Conservation (phyloP, 2,113 vertebrate species). For the Trogon melanurus region DNA sequence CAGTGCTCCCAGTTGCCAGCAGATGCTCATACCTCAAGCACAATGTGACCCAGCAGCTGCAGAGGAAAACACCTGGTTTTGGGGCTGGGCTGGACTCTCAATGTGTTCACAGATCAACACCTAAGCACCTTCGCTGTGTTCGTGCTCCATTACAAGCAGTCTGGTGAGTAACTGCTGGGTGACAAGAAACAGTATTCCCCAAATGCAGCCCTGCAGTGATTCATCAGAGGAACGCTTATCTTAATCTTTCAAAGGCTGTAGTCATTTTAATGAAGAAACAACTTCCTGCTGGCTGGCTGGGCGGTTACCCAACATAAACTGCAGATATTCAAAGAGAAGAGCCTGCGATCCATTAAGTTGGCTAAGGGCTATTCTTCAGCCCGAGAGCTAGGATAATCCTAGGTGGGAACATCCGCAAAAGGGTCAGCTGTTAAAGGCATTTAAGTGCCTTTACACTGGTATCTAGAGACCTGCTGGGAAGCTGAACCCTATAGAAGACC, state of each 20-base stretch:
- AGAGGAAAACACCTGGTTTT: background rate
- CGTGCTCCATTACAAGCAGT: background rate
- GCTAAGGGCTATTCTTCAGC: slow-evolving; percentile 21
- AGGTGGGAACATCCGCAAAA: slow-evolving; percentile 45
- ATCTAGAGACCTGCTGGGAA: slow-evolving; percentile 40
- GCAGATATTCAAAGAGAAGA: background rate
- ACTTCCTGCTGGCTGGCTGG: slow-evolving; percentile 35
- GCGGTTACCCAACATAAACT: background rate
- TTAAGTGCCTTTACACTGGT: slow-evolving; percentile 36
- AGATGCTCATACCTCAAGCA: background rate
- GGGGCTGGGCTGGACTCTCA: background rate
- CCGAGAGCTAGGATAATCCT: slow-evolving; percentile 12
- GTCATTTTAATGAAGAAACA: slow-evolving; percentile 36
- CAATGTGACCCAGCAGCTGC: background rate
- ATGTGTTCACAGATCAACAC: background rate
- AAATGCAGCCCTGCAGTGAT: slow-evolving; percentile 5
- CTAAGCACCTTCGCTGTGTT: rapidly evolving
- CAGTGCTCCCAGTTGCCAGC: background rate
- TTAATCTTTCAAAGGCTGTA: slow-evolving; percentile 19
- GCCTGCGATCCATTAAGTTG: background rate
- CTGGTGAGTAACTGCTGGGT: slow-evolving; percentile 36
- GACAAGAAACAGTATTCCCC: background rate
- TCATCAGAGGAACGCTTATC: slow-evolving; percentile 19
- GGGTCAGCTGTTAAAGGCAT: slow-evolving; percentile 48
- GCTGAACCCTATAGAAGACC: slow-evolving; percentile 47